Percentiles rank a stretch among this genome's conserved stretches.
phyloP scores from a whole-genome alignment of 2,888 invertebrate species.

The Suillia variegata region DNA sequence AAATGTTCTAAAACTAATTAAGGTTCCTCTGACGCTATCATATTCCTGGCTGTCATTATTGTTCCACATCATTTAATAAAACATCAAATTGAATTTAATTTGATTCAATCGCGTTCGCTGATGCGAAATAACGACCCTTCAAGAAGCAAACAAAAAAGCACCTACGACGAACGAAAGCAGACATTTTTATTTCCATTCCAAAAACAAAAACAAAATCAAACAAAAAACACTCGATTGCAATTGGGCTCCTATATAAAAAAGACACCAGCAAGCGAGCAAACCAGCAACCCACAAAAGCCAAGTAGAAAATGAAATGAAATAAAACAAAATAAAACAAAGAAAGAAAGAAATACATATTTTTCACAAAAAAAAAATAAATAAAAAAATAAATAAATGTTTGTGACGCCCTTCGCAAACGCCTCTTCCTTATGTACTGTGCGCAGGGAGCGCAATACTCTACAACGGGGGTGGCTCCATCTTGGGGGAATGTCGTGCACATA shows the following conservation, averaged over 20 bases:
- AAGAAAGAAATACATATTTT: constrained; percentile 5
- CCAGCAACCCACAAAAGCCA: neutral
- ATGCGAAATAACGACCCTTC: constrained; percentile 22
- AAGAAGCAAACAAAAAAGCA: constrained; percentile 22
- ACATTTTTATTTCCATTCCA: constrained; percentile 9
- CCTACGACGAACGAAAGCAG: constrained; percentile 15
- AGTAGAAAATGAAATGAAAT: constrained; percentile 7
- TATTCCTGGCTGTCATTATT: constrained; percentile 10
- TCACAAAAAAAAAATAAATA: neutral
- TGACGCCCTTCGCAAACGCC: constrained; percentile 30
- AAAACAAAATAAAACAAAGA: constrained; percentile 21
- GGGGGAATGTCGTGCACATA: constrained; percentile 14
- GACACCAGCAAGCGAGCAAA: neutral
- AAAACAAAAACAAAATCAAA: no score
- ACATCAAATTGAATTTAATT: constrained; percentile 36
- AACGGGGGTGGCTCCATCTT: constrained; percentile 14
- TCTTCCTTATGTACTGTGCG: constrained; percentile 19
- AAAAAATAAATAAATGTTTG: constrained; percentile 22
- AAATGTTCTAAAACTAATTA: neutral
- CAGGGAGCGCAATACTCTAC: constrained; percentile 9
- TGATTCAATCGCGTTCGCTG: constrained; percentile 30
- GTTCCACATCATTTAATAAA: constrained; percentile 32
- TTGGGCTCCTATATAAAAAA: constrained; percentile 2
- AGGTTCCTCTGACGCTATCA: no score
- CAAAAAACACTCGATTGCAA: neutral